Base-by-base conservation (phyloP, 2,113 vertebrate genomes). In the Suncus etruscus region DNA sequence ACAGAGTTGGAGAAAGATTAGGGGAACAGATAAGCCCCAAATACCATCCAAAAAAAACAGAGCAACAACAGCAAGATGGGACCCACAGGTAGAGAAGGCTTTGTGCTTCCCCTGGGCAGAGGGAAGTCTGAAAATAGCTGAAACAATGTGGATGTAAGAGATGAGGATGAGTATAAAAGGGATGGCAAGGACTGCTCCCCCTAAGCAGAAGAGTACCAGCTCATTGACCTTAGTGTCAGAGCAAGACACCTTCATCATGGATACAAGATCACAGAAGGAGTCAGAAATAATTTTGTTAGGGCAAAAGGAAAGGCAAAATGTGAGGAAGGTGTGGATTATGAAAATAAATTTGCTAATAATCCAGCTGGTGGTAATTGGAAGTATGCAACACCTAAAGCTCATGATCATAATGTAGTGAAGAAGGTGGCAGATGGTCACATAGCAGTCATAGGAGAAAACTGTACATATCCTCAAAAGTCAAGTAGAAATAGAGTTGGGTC, bases 41-140 rank as follows among this genome's bases (percentile, higher is more conserved):
- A 93, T 68, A 93, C 94, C 1, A 89, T 95, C n/a, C 91, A 94
- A n/a, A 96, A 96, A 96, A 81, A 86, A 96, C n/a, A 97, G 74
- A 18, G 65, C 72, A 22, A 96, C 93, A n/a, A 94, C 51, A 15
- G 72, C 83, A 0, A 96, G 88, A 83, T 96, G 96, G 47, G 94
- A 94, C 1, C 80, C 91, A 82, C 94, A 97, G 12, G 95, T 96
- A 24, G 95, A 96, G 78, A 95, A 95, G 81, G 90, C 14, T 48
- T 94, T 95, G 74, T 0, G 2, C 31, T 89, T 80, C 25, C 96
- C 95, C 50, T 94, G 95, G 15, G 27, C 91, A 66, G 96, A 87
- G 39, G 92, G 94, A 0, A 90, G 74, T 70, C 65, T 86, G 58
- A 96, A 79, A 69, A 96, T 84, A 24, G 92, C 89, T 58, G 11